Conservation (phyloP, 2,113 vertebrate species). For the Glaucidium brasilianum region DNA sequence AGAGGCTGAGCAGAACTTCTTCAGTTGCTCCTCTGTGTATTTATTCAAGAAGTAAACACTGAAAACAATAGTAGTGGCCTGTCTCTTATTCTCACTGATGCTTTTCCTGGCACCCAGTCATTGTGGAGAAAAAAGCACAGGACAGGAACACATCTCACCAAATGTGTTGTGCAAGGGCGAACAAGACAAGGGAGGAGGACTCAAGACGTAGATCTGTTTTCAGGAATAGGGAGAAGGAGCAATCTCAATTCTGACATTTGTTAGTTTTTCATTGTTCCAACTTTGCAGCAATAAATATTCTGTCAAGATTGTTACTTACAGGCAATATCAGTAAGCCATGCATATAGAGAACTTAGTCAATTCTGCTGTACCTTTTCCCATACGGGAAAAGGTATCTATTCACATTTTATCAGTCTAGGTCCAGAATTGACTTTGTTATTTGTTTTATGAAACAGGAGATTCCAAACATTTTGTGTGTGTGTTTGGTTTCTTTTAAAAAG, state of each 20-base stretch:
- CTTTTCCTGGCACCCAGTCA: background rate
- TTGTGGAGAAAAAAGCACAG: background rate
- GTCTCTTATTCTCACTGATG: background rate
- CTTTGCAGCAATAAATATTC: background rate
- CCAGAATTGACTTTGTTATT: background rate
- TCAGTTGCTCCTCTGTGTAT: background rate
- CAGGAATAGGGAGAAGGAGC: background rate
- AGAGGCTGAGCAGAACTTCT: background rate
- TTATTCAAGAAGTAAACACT: constrained; percentile 1
- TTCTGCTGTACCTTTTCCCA: background rate
- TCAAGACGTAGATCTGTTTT: background rate
- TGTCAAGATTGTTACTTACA: background rate
- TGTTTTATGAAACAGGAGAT: background rate
- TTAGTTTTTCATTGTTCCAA: background rate
- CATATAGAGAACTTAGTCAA: background rate
- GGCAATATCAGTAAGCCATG: background rate
- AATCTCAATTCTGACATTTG: background rate
- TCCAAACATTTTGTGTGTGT: background rate
- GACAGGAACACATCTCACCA: background rate
- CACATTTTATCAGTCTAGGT: background rate
- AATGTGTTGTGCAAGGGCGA: background rate
- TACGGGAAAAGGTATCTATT: background rate
- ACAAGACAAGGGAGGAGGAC: background rate
- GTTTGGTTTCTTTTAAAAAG: background rate
- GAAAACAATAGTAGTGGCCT: background rate